Base-by-base conservation (phyloP, 2,888 invertebrate genomes). In the Diabrotica balteata region DNA sequence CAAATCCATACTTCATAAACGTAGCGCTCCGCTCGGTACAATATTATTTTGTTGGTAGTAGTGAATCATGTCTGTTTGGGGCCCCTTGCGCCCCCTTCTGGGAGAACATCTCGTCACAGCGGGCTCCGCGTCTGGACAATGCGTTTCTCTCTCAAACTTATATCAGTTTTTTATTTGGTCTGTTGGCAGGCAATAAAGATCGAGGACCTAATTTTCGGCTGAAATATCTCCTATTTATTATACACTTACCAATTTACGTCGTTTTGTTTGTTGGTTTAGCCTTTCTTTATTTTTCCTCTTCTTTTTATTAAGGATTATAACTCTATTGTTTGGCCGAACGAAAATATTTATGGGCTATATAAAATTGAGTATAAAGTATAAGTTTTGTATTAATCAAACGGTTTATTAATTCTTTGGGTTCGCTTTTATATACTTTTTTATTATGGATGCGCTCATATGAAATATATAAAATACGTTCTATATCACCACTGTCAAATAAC, bases 111-210 rank as follows among this genome's bases (percentile, higher is more conserved):
- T 78, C 69, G 71, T 73, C 82, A 63, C 82, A 80, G 82, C 81
- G 74, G 81, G 82, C 71, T 71, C 72, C 80, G 80, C 80, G 79
- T 81, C 78, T 80, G 80, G 79, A 82, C 82, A 82, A 82, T 82
- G 73, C 79, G 79, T 63, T 57, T 57, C 55, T 57, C 78, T 79
- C 80, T 79, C 80, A 72, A 78, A 79, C 78, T 80, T 79, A 80
- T 80, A 81, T 80, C 80, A 77, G 78, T 81, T 80, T 81, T 82
- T 82, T 58, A 80, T 81, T 78, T 79, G 78, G 78, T 80, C 77
- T 77, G 81, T 82, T 81, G 81, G 80, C 81, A 82, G 81, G 80
- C 81, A 80, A 82, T 82, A 82, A 82, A 82, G 80, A 82, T 80
- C 80, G 78, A 82, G 81, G 79, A 81, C 82, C 83, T 82, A 83